Evolutionary conservation across 2,888 invertebrate genomes (phyloP).

Genomic region (Agrochola lota): DNA sequence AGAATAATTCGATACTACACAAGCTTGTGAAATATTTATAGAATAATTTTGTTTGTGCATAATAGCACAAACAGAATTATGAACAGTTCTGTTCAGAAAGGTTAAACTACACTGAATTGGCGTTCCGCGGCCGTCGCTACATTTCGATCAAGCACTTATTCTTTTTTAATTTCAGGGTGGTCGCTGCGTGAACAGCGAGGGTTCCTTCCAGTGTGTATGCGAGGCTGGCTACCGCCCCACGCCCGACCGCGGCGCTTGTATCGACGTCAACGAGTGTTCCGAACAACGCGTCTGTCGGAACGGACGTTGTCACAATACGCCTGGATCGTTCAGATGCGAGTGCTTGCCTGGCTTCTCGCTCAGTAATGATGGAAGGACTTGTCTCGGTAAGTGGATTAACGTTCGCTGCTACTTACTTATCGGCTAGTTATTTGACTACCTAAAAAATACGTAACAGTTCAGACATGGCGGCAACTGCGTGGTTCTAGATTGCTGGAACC

Average conservation of each 20-base stretch:
- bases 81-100: rapidly evolving
- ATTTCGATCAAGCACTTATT: not conserved
- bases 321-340: slow-evolving; percentile 95
- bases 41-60: too few species aligned
- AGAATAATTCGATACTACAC: not conserved
- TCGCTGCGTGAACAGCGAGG: slow-evolving; percentile 95
- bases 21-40: not conserved
- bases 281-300: slow-evolving; percentile 95
- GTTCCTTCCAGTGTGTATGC: slow-evolving; percentile 96
- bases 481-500: not conserved
- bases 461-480: not conserved
- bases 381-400: slow-evolving; percentile 90
- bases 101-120: not conserved
- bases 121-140: not conserved
- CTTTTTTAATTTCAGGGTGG: slow-evolving; percentile 91
- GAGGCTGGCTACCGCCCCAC: slow-evolving; percentile 93
- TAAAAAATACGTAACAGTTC: not conserved
- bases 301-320: slow-evolving; percentile 94
- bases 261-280: slow-evolving; percentile 90
- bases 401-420: not conserved
- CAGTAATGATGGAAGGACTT: slow-evolving; percentile 94
- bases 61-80: not conserved
- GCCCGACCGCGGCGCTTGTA: slow-evolving; percentile 86
- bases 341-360: slow-evolving; percentile 95
- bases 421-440: not conserved